phyloP scores from a whole-genome alignment of 2,797 vertebrate genomes.

The Pseudotriccus pelzelni region DNA sequence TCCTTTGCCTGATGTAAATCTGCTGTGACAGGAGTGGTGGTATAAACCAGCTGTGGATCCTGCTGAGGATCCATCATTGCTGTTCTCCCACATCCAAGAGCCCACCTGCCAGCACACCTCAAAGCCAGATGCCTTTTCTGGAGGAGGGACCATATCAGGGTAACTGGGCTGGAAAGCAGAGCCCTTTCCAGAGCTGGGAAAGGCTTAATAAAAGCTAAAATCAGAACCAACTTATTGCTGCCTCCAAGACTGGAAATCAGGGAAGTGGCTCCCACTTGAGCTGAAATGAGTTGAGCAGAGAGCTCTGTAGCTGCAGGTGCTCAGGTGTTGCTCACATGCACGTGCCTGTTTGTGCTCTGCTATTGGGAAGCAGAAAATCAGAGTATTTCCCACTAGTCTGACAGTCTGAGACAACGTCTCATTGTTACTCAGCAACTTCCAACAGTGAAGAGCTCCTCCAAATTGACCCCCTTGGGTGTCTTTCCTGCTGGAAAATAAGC shows the following conservation, averaged over 20 bases:
- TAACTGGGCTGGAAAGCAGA: background rate
- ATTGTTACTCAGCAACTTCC: background rate
- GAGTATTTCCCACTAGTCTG: background rate
- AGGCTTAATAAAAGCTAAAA: background rate
- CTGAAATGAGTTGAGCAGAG: background rate
- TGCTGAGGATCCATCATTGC: background rate
- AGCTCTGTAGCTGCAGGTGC: background rate
- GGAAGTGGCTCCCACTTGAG: background rate
- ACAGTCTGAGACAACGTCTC: background rate
- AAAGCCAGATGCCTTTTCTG: background rate
- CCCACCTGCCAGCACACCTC: background rate
- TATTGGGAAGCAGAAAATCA: background rate
- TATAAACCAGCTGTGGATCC: background rate
- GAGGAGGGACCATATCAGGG: background rate
- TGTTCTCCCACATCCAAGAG: background rate
- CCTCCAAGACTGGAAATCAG: background rate
- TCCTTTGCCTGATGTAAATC: background rate
- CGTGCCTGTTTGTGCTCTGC: background rate
- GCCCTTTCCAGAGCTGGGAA: background rate
- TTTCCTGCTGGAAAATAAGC: background rate
- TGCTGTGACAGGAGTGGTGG: background rate
- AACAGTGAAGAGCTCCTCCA: background rate
- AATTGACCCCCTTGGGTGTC: background rate
- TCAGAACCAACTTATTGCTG: background rate
- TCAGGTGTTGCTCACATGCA: background rate